Evolutionary conservation across 2,113 vertebrate genomes (phyloP).

Genomic region (Tragelaphus imberbis): DNA sequence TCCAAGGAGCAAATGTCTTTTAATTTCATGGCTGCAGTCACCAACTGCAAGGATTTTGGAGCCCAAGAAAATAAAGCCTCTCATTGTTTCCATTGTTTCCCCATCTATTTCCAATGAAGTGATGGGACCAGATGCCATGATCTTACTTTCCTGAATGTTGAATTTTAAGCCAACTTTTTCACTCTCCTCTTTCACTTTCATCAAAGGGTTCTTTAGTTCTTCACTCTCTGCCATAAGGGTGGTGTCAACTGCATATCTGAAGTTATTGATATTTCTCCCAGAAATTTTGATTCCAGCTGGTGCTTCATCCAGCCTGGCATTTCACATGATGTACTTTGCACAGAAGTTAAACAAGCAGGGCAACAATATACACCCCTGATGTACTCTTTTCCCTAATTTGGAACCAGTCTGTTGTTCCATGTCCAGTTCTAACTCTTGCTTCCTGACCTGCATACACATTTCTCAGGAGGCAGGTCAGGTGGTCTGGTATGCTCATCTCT

Average conservation of each 20-base stretch:
- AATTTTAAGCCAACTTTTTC: neutral
- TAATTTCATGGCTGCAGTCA: neutral
- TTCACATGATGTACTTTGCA: neutral
- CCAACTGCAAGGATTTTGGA: neutral
- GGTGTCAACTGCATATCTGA: neutral
- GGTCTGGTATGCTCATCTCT: neutral
- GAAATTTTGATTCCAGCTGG: neutral
- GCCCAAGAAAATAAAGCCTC: neutral
- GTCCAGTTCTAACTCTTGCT: neutral
- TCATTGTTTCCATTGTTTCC: neutral
- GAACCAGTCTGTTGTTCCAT: neutral
- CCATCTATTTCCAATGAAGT: neutral
- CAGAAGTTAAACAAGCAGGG: neutral
- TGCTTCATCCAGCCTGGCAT: neutral
- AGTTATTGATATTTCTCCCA: neutral
- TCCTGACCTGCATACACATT: neutral
- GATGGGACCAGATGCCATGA: neutral
- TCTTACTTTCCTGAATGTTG: neutral
- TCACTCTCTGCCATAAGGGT: neutral
- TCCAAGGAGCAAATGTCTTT: neutral
- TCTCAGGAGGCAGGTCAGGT: neutral
- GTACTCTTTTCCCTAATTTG: neutral
- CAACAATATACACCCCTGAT: too few species aligned
- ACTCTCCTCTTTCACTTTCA: neutral
- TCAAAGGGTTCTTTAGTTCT: neutral